Evolutionary conservation across 2,888 invertebrate genomes (phyloP).

Genomic region (Nasonovia ribisnigri): DNA sequence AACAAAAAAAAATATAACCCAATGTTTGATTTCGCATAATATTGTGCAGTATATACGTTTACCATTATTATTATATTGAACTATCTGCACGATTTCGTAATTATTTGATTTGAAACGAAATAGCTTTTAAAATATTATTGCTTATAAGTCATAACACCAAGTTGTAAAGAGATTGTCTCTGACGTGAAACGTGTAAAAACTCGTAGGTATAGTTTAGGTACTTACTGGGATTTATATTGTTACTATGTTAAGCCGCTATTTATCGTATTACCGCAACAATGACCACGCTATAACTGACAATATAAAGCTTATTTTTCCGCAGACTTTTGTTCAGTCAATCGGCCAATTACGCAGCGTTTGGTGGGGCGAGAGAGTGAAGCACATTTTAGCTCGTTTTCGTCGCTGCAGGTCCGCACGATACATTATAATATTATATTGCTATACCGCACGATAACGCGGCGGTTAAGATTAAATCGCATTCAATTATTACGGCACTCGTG

Average conservation of each 20-base stretch:
- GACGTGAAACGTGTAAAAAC: not conserved
- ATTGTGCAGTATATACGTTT: too few relatives aligned
- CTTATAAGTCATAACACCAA: not conserved
- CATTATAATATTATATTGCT: not conserved
- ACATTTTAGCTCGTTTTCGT: not conserved
- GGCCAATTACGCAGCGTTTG: not conserved
- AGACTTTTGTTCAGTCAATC: not conserved
- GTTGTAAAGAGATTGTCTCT: not conserved
- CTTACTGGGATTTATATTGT: not conserved
- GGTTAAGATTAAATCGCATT: not conserved
- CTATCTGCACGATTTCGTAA: too few relatives aligned
- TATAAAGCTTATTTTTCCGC: not conserved
- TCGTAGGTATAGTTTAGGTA: not conserved
- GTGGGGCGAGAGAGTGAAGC: not conserved
- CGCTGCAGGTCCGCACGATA: not conserved
- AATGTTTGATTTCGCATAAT: too few relatives aligned
- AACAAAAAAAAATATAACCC: too few relatives aligned
- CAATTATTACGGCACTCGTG: not conserved
- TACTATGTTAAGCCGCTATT: not conserved
- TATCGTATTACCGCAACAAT: not conserved
- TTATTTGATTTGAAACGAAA: not conserved
- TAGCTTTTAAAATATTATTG: not conserved
- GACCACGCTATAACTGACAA: not conserved
- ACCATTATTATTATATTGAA: too few relatives aligned
- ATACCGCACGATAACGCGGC: not conserved